Evolutionary conservation across 2,888 invertebrate genomes (phyloP).

Genomic region (Aleiodes leptofemur): DNA sequence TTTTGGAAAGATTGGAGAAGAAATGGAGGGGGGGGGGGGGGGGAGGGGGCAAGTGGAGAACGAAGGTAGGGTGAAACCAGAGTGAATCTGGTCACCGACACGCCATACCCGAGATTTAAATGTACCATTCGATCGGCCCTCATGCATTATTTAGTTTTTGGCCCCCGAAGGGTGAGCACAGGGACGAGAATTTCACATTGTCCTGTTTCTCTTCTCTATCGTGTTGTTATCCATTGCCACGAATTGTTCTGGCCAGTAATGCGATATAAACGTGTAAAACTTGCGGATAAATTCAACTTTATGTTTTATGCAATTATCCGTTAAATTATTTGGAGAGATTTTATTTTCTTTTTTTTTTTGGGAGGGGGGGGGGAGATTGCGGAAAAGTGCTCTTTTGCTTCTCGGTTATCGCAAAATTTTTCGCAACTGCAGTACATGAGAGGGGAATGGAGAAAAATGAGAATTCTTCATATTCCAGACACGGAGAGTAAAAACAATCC

Average conservation of each 20-base stretch:
- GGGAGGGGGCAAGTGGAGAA: slow-evolving; percentile 33
- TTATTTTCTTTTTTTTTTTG: too few species aligned
- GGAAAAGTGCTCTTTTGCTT: slow-evolving; percentile 3
- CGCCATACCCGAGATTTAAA: slow-evolving; percentile 65
- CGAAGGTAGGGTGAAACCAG: not conserved
- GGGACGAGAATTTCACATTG: slow-evolving; percentile 32
- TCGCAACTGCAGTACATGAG: too few species aligned
- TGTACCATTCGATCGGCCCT: slow-evolving; percentile 66
- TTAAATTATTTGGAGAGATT: too few species aligned
- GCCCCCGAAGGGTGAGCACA: slow-evolving; percentile 54
- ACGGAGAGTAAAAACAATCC: slow-evolving; percentile 24
- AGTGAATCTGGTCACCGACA: slow-evolving; percentile 8
- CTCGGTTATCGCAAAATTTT: slow-evolving; percentile 5
- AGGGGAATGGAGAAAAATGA: not conserved
- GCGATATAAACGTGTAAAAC: too few species aligned
- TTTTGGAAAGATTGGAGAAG: slow-evolving; percentile 51
- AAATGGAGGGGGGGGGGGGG: too few species aligned
- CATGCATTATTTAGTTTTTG: slow-evolving; percentile 70
- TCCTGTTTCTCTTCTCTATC: too few species aligned
- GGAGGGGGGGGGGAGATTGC: too few species aligned
- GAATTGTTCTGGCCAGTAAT: too few species aligned
- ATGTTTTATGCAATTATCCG: too few species aligned
- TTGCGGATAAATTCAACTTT: too few species aligned
- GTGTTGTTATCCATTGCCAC: too few species aligned
- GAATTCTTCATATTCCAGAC: slow-evolving; percentile 3